Conservation (phyloP, 92 coral and sea anemone genomes). For the Chrysogorgia sp. region DNA sequence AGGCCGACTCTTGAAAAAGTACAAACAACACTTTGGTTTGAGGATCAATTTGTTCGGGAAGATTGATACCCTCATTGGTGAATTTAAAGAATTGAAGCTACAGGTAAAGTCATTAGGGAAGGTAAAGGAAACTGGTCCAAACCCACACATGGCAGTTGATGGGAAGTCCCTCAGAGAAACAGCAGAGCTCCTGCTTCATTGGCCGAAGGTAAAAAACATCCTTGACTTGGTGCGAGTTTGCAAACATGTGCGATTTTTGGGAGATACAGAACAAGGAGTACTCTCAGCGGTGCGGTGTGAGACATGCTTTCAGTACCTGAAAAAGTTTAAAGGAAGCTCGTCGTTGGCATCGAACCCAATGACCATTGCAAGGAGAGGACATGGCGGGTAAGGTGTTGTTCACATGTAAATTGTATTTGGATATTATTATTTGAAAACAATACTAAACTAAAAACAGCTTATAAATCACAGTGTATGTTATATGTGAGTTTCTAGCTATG, state of each 20-base stretch:
- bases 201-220: too few species aligned
- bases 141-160: too few species aligned
- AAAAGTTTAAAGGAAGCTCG: too few species aligned
- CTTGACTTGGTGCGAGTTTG: constrained; percentile 27
- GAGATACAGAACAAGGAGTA: too few species aligned
- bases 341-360: constrained; percentile 10
- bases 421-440: too few species aligned
- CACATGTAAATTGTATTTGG: too few species aligned
- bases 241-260: constrained; percentile 8
- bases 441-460: too few species aligned
- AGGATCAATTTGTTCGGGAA: background rate
- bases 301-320: background rate
- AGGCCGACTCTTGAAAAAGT: constrained; percentile 7
- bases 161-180: too few species aligned
- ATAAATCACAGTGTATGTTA: too few species aligned
- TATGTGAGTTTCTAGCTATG: too few species aligned
- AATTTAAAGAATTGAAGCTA: constrained; percentile 14
- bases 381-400: constrained; percentile 8
- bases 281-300: too few species aligned
- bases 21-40: constrained; percentile 11
- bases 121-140: constrained; percentile 13
- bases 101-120: background rate
- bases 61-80: constrained; percentile 10
- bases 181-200: too few species aligned
- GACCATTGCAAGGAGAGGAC: constrained; percentile 22